Base-by-base conservation (phyloP, 2,888 invertebrate species). In the Drosophila vallismaia region DNA sequence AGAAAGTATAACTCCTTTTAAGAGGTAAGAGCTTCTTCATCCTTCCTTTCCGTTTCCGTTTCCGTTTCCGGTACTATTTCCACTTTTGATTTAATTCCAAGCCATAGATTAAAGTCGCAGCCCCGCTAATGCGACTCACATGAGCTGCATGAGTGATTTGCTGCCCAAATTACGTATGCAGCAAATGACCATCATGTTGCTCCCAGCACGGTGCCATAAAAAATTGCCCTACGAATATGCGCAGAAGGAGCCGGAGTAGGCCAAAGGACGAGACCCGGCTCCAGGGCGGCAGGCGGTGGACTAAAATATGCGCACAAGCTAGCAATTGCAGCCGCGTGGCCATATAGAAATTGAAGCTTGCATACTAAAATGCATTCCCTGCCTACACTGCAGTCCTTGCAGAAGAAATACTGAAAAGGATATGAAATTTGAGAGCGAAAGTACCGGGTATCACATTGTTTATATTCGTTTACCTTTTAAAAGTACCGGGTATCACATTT, bases 161-260 rank as follows among this genome's bases (percentile, higher is more conserved):
- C 60, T 24, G 29, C 19, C 48, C 19, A 44, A 73, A 54, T 64
- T 74, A 44, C 60, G 57, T 54, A 58, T 74, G 63, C 69, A 57
- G 48, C 53, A 74, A 74, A 73, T 74, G 72, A 49, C 72, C 72
- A 73, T 73, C 67, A 67, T 73, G 58, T 67, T 74, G 72, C 71
- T 64, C 52, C 51, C 56, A 49, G 55, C 40, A 38, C 49, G 8
- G 3, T 9, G 64, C 31, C n/a, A 67, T 64, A 64, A 53, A 64
- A 68, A 68, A 68, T 68, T 59, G 59, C 71, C 59, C 33, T 36
- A 36, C 31, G 29, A 53, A 60, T 29, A 50, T 38, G 49, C 36
- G n/a, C 28, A 48, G 7, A 28, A 51, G 40, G 19, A 44, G 42
- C 4, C 8, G 14, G 38, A 9, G 24, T 28, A 14, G 19, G 53